phyloP scores from a whole-genome alignment of 2,797 vertebrate species.

The Diceros bicornis region DNA sequence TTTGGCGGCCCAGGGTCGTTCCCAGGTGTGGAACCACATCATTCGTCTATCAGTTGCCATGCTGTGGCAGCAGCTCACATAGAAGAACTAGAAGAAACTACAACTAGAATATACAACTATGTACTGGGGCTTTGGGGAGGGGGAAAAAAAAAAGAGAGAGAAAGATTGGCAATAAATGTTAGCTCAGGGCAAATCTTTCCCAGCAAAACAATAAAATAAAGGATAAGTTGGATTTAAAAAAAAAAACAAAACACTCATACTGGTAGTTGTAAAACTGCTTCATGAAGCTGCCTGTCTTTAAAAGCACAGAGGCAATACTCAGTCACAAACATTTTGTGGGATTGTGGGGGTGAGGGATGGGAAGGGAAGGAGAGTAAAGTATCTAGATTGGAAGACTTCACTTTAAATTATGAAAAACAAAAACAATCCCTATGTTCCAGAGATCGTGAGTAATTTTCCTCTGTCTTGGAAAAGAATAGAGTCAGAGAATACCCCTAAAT shows the following conservation, averaged over 20 bases:
- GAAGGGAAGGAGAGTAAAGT: background rate
- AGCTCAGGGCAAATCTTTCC: too few species aligned
- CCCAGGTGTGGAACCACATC: too few species aligned
- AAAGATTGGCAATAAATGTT: too few species aligned
- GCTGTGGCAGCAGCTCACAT: too few species aligned
- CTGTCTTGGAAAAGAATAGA: slow-evolving; percentile 8
- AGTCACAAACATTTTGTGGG: background rate
- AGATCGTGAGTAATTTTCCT: background rate
- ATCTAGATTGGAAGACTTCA: background rate
- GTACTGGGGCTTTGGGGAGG: too few species aligned
- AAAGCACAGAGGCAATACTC: background rate
- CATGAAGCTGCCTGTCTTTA: background rate
- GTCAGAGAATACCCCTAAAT: background rate
- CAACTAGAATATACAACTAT: too few species aligned
- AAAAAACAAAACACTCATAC: background rate
- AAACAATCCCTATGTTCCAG: background rate
- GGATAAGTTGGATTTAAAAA: too few species aligned
- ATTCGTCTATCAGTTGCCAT: too few species aligned
- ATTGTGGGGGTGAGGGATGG: background rate
- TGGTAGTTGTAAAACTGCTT: background rate
- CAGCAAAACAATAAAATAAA: too few species aligned
- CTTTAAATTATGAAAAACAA: slow-evolving; percentile 24
- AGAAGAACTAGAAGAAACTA: too few species aligned
- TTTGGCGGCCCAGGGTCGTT: too few species aligned
- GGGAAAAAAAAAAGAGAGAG: too few species aligned